A percentile compares a stretch with the other conserved stretches of the same genome.
Conservation (phyloP, 2,113 vertebrate genomes). For the Acanthochromis polyacanthus region DNA sequence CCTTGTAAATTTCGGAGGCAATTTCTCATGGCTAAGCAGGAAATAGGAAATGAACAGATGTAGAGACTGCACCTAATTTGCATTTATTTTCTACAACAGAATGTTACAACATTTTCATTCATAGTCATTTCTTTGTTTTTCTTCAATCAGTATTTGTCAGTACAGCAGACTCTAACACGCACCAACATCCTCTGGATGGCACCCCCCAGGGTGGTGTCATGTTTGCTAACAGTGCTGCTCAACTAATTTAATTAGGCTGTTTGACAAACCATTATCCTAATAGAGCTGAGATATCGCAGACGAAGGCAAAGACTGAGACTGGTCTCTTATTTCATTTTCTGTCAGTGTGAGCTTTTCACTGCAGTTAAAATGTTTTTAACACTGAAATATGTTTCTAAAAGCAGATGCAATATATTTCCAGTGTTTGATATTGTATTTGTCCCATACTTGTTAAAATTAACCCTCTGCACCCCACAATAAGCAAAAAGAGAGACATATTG, state of each 20-base stretch:
- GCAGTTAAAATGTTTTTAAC: background rate
- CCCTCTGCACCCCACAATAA: too few relatives aligned
- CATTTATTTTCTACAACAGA: background rate
- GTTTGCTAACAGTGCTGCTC: slow-evolving; percentile 32
- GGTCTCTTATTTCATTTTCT: slow-evolving; percentile 20
- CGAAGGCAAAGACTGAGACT: too few relatives aligned
- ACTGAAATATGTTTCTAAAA: background rate
- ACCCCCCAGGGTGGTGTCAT: slow-evolving; percentile 26
- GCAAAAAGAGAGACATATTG: too few relatives aligned
- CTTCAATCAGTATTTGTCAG: slow-evolving; percentile 3
- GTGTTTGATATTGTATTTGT: background rate
- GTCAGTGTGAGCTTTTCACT: background rate
- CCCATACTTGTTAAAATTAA: too few relatives aligned
- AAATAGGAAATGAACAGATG: background rate
- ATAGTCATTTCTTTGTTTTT: background rate
- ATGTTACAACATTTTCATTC: background rate
- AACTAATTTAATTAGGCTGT: slow-evolving; percentile 37
- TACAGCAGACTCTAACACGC: background rate
- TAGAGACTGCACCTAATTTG: background rate
- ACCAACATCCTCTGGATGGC: background rate
- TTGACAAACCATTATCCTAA: slow-evolving; percentile 25
- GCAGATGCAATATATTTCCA: background rate
- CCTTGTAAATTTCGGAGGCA: background rate
- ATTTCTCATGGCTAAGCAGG: too few relatives aligned
- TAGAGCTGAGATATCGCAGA: slow-evolving; percentile 15